Evolutionary conservation across 2,888 invertebrate genomes (phyloP).

Genomic region (Ennomos erosarius): DNA sequence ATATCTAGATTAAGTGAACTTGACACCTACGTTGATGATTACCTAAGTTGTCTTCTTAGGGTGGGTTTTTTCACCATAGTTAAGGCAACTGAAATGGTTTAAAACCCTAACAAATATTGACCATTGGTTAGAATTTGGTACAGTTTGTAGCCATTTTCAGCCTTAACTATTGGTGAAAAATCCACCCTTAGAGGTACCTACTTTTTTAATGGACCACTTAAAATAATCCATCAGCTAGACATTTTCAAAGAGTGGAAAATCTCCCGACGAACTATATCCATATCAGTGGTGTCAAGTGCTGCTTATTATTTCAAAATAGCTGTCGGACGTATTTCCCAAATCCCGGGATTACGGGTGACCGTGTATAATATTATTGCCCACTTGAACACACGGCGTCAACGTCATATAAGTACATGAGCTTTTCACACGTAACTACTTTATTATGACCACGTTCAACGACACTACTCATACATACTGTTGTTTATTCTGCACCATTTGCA

Average conservation of each 20-base stretch:
- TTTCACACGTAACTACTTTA: conserved; percentile 4
- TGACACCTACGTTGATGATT: no score
- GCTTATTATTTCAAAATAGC: conserved; percentile 7
- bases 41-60: no score
- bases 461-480: neutral
- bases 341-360: conserved; percentile 22
- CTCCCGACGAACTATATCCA: conserved; percentile 4
- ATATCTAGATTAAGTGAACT: no score
- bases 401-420: conserved; percentile 10
- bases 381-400: neutral
- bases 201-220: neutral
- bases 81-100: no score
- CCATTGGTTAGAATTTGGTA: no score
- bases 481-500: neutral
- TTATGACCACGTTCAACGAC: neutral
- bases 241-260: conserved; percentile 5
- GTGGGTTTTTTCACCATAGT: no score
- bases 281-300: conserved; percentile 2
- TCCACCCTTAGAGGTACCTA: no score
- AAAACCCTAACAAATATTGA: no score
- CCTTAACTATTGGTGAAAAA: no score
- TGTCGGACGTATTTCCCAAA: conserved; percentile 18
- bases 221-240: neutral
- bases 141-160: no score
- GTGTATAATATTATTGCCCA: conserved; percentile 15